Base-by-base conservation (phyloP, 2,888 invertebrate genomes). In the Eupithecia tripunctaria region DNA sequence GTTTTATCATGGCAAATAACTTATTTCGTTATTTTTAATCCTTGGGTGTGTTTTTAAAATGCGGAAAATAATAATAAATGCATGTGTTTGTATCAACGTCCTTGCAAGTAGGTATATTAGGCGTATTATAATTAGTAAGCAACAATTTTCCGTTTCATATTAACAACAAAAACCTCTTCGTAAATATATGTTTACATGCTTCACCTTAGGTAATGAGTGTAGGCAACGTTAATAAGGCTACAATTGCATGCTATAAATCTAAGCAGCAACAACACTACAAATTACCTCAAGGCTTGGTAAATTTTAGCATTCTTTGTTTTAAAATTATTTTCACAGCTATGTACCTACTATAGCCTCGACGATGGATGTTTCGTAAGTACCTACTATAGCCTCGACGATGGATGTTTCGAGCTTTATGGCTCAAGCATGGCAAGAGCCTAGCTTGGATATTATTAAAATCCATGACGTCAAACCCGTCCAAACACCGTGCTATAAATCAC, bases 201-300 rank as follows among this genome's bases (percentile, higher is more conserved):
- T 56, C 21, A 25, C 56, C 56, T 51, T 59, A 56, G 25, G 29
- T 67, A 67, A 66, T 68, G 66, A 63, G 56, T 70, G 62, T 68
- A 70, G 32, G 65, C 56, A 69, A 32, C 62, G 60, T 43, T 69
- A 60, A 72, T 72, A 73, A 70, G 56, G 66, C 67, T 71, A 67
- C 60, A 67, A 75, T 75, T 74, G 72, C 75, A 75, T 73, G 76
- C 64, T 59, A 68, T 71, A 68, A 76, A 75, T 71, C 67, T 62
- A 70, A 67, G 63, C 51, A 75, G 60, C 60, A 76, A 76, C 62
- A 70, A 59, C 66, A 69, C 47, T 51, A 72, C 68, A 32, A 75
- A 73, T 75, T 72, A 64, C 69, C 67, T 64, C 43, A 71, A 68
- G 70, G 70, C 67, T 67, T 38, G 73, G 67, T 73, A 66, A 51